Evolutionary conservation across 2,888 invertebrate genomes (phyloP), one percentile per base, ranked within the genome.

Genomic region (Alloplasta piceator): DNA sequence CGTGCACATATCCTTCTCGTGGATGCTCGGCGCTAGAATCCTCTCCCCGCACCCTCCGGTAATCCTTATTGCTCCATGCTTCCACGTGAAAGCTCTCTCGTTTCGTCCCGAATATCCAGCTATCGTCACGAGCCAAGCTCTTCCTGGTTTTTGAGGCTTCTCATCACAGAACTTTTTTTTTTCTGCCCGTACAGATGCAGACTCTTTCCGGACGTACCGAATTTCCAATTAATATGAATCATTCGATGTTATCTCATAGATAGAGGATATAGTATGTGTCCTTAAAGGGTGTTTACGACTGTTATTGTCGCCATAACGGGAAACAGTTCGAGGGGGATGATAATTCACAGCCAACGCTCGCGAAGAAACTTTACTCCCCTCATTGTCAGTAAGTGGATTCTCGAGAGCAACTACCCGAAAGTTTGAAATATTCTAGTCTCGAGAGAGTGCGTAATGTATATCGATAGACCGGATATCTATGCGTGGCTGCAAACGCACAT

Each of bases 31-130:
- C n/a, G 41, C 48, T 14, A 56, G 12, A 9, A 26, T 26, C 26
- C 26, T 26, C 26, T 26, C 26, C 38, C 5, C 9, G n/a, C 9
- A 39, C 14, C 14, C 14, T 9, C 26, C 48, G 50, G 39, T 72
- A 63, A 68, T 55, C 63, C 63, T 72, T 64, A 26, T 26, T 56
- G 56, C 64, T 41, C 16, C 63, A n/a, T 48, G 48, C 56, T 63
- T 64, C 39, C 64, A 58, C 9, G 43, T 58, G 56, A 74, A 64
- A 74, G 48, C 64, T 74, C 50, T 73, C 26, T 74, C 48, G 48
- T 74, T 66, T 58, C 39, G n/a, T 56, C 10, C n/a, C 7, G 14
- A 66, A 48, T 66, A 12, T 66, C 38, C 5, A 12, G n/a, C 12
- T 12, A 7, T 66, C 14, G 14, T 52, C 9, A 6, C 46, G 12